Evolutionary conservation across 2,888 invertebrate genomes (phyloP), one percentile per base, ranked within the genome.

Genomic region (Drosophila rubida): DNA sequence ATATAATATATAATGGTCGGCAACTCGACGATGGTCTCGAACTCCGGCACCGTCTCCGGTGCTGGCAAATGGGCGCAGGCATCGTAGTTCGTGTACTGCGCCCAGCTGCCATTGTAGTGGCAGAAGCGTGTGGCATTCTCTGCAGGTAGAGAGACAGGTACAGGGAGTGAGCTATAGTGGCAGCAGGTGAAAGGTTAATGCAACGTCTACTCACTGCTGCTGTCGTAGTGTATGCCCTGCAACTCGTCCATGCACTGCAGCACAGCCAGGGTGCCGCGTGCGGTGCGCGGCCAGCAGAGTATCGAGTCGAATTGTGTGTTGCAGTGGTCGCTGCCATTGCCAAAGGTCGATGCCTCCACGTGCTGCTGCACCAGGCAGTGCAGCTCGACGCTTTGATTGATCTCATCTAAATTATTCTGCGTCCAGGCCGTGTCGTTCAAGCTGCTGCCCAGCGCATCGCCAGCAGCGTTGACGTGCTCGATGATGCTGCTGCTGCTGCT

Each of bases 61-160:
- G 95, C 95, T 13, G 91, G 88, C 48, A 91, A 67, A 72, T 92
- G 92, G 71, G 90, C 91, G 91, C 97, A 96, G 85, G 94, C 93
- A 59, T 94, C 93, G 91, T 97, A 97, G 92, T 96, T 94, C 3
- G 96, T 94, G 84, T 95, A 95, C 90, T 94, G 95, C 64, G 94
- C 94, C 98, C 98, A 98, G 5, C 94, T 94, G n/a, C 97, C 97
- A 82, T 96, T 95, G 74, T 93, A 90, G 75, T 93, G 91, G 91
- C 98, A 98, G 80, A 94, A 93, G 57, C 96, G 94, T 9, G 96
- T 96, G 22, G 97, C 98, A 90, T 97, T 97, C 90, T 97, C 98
- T 97, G 93, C 48, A 85, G 19, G 42, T 9, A 39, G 9, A 42
- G 46, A 16, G n/a, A 39, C 6, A 22, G 19, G n/a, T n/a, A 42